Base-by-base conservation (phyloP, 2,888 invertebrate genomes). In the Sepiola atlantica region DNA sequence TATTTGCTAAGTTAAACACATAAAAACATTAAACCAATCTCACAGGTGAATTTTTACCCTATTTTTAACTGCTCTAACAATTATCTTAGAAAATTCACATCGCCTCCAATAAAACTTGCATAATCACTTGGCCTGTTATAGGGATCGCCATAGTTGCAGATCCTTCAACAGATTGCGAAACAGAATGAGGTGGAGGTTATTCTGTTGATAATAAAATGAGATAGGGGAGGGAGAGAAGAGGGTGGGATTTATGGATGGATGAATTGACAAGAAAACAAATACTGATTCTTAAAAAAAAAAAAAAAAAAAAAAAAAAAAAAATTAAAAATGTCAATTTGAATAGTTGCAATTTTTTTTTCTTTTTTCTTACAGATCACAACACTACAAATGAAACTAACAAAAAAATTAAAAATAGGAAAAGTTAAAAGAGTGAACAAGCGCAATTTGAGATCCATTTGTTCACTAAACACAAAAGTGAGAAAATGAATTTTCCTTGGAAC, bases 401-500 rank as follows among this genome's bases (percentile, higher is more conserved):
- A 45, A 2, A 45, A 45, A 45, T 4, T 4, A 45, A 45, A 45
- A 4, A 45, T 45, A 45, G 45, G 8, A 45, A 45, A 45, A 45
- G 45, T 45, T 45, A 45, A 45, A 2, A 45, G 16, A n/a, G 77
- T 77, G 77, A 77, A 77, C 77, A 77, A 77, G 32, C 32, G 32
- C 61, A 77, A n/a, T 77, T 77, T 77, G 77, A 77, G 77, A 77
- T 77, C 77, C 32, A 77, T 77, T 77, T 77, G 77, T 32, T n/a
- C 77, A 77, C 77, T 77, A 32, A 45, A 45, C 45, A 77, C 77
- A 77, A 20, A n/a, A n/a, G 3, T 32, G 77, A n/a, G 77, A 77
- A 16, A n/a, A 16, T n/a, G 45, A 45, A 45, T 77, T 77, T 16
- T 77, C n/a, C 18, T 77, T 18, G n/a, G 16, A 77, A 32, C 12